A percentile compares a stretch with the other conserved stretches of the same genome.
Evolutionary conservation across 2,113 vertebrate genomes (phyloP).

Genomic region (Zosterops japonicus): DNA sequence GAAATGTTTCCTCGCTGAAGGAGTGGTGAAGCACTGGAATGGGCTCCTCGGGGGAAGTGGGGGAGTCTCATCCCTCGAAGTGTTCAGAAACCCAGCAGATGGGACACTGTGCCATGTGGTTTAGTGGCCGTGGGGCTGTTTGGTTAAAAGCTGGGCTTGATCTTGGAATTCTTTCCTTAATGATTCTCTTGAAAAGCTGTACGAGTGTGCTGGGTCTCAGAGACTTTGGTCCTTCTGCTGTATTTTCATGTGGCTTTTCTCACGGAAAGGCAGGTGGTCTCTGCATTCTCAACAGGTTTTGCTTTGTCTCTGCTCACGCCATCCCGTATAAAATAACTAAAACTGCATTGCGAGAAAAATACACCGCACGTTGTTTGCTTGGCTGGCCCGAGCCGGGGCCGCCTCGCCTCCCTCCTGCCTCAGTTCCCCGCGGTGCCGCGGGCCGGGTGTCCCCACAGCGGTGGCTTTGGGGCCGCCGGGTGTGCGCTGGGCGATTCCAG

Average conservation of each 20-base stretch:
- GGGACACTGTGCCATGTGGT: not conserved
- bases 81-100: not conserved
- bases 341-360: not conserved
- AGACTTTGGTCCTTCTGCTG: not conserved
- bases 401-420: not conserved
- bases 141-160: not conserved
- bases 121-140: not conserved
- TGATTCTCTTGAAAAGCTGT: not conserved
- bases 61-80: not conserved
- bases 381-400: not conserved
- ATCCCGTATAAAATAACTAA: not conserved
- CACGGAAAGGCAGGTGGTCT: not conserved
- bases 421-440: not conserved
- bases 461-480: not conserved
- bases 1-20: not conserved
- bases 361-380: fast-evolving
- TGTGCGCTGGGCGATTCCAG: not conserved
- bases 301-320: not conserved
- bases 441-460: fast-evolving
- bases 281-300: not conserved
- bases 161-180: not conserved
- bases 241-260: not conserved
- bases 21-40: not conserved
- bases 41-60: too few species aligned
- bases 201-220: not conserved